Percentiles rank a stretch among this genome's conserved stretches.
These are phyloP conservation scores for Hystrix cristata DNA, from an alignment of 2,113 vertebrate genomes.

Conservation along the genomic window DNA sequence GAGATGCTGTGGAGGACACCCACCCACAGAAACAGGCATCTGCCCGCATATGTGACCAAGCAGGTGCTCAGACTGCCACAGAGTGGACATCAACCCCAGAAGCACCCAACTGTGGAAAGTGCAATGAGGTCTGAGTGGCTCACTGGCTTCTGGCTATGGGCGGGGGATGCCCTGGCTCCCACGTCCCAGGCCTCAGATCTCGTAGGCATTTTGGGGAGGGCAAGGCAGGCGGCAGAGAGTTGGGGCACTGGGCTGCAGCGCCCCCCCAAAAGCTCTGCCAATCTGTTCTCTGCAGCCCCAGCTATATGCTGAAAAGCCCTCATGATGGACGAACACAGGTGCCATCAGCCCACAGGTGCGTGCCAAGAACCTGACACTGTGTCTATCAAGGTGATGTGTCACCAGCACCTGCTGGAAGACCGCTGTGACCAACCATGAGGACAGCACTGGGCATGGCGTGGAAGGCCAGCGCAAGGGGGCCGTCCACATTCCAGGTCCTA, in stretches of 20 bases:
- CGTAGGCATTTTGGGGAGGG: too few relatives aligned
- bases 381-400: too few relatives aligned
- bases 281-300: neutral
- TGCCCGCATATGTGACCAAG: neutral
- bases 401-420: neutral
- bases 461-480: neutral
- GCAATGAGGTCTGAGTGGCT: accelerated
- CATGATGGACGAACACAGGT: too few relatives aligned
- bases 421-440: accelerated
- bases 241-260: neutral
- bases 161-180: neutral
- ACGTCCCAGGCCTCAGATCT: neutral
- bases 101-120: neutral
- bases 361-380: neutral
- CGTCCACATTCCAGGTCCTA: neutral
- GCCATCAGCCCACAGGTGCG: too few relatives aligned
- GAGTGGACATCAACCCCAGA: neutral
- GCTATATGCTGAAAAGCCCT: neutral
- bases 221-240: too few relatives aligned
- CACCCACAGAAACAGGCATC: accelerated
- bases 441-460: neutral
- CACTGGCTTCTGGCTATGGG: neutral
- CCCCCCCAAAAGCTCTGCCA: neutral
- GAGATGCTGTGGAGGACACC: neutral
- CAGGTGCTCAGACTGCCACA: neutral